phyloP scores from a whole-genome alignment of 2,797 vertebrate genomes.

The Labeo calbasu region DNA sequence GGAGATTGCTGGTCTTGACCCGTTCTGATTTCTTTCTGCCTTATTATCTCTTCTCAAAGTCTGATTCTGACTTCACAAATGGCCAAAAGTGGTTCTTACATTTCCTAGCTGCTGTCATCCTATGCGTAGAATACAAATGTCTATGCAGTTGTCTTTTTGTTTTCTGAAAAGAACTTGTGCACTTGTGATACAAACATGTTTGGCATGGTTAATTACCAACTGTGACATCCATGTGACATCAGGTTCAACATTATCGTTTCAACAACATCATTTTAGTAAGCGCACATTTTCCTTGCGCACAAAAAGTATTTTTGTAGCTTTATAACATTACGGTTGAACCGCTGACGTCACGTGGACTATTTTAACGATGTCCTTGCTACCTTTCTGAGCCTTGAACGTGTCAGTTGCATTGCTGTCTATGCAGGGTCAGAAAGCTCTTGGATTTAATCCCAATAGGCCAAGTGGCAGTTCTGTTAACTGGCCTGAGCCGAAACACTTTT shows the following conservation, averaged over 20 bases:
- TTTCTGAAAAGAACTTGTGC: not conserved
- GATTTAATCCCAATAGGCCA: not conserved
- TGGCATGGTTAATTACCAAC: not conserved
- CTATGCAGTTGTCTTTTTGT: not conserved
- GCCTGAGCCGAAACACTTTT: not conserved
- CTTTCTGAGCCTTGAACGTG: too few relatives aligned
- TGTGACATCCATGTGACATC: not conserved
- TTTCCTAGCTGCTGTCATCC: not conserved
- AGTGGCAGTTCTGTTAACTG: slow-evolving; percentile 2
- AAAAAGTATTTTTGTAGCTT: too few relatives aligned
- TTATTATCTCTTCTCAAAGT: slow-evolving; percentile 25
- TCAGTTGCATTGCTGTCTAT: too few relatives aligned
- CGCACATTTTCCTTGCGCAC: too few relatives aligned
- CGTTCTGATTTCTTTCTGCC: slow-evolving; percentile 10
- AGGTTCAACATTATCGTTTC: too few relatives aligned
- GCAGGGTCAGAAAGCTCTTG: too few relatives aligned
- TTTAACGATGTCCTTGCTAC: too few relatives aligned
- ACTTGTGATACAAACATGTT: not conserved
- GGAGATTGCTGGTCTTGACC: slow-evolving; percentile 10
- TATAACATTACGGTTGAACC: too few relatives aligned
- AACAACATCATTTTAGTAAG: too few relatives aligned
- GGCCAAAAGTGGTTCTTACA: not conserved
- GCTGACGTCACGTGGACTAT: too few relatives aligned
- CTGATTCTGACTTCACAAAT: slow-evolving; percentile 15
- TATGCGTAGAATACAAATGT: not conserved